Evolutionary conservation across 2,113 vertebrate species (phyloP).

Genomic region (Gyps fulvus): DNA sequence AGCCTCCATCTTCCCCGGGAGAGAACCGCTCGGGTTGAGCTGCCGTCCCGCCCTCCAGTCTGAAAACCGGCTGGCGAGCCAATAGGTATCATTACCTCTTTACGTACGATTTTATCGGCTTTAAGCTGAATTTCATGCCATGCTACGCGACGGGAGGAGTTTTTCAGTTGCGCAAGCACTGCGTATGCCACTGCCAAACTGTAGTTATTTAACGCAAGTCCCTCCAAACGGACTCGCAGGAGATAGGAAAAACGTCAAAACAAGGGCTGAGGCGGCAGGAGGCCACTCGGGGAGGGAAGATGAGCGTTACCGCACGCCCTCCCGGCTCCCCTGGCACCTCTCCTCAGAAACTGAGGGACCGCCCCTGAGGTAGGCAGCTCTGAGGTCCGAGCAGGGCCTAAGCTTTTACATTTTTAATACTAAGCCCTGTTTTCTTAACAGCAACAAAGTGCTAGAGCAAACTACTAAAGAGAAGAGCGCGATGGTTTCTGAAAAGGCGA

Average conservation of each 20-base stretch:
- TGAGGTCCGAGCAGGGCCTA: accelerated
- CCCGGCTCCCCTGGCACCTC: neutral
- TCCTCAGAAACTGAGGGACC: neutral
- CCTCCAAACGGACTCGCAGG: neutral
- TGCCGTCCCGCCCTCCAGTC: accelerated
- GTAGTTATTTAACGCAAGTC: neutral
- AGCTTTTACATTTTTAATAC: neutral
- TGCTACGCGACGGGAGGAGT: neutral
- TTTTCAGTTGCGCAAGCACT: neutral
- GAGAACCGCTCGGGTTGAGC: too few species aligned
- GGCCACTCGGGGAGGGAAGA: too few species aligned
- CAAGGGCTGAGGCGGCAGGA: neutral
- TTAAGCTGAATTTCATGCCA: neutral
- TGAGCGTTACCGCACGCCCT: accelerated
- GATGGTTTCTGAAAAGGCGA: accelerated
- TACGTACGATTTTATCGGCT: neutral
- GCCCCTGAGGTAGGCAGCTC: accelerated
- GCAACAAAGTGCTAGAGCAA: neutral
- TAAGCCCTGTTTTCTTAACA: neutral
- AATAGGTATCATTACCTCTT: neutral
- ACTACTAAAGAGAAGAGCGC: accelerated
- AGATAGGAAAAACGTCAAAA: accelerated
- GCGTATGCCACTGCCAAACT: accelerated
- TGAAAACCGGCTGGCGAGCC: too few species aligned
- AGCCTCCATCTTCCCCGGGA: neutral